Percentiles rank a stretch among this genome's conserved stretches.
Conservation (phyloP, 1,140 invertebrate species). For the Elysia chlorotica region DNA sequence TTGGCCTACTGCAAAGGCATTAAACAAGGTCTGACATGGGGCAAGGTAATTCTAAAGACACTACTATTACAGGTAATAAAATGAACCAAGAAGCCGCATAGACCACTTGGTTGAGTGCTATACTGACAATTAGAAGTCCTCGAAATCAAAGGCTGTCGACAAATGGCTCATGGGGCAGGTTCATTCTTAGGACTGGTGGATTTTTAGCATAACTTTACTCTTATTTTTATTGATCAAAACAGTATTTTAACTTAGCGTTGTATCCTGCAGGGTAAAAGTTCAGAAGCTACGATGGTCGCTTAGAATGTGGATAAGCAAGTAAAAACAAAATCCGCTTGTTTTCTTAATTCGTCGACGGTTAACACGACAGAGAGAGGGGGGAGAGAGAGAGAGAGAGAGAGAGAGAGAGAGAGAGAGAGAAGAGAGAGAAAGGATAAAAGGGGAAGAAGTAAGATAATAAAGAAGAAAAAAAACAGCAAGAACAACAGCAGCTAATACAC, state of each 20-base stretch:
- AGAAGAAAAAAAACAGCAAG: not conserved
- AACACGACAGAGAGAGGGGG: not conserved
- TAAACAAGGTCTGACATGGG: no score
- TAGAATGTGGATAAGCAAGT: not conserved
- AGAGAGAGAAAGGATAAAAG: not conserved
- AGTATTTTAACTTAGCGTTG: no score
- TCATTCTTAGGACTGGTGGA: not conserved
- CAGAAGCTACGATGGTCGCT: no score
- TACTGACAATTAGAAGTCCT: no score
- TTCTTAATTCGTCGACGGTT: not conserved
- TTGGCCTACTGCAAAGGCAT: no score
- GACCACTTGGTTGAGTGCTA: no score
- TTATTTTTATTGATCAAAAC: not conserved
- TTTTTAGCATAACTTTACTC: not conserved
- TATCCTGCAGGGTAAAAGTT: no score
- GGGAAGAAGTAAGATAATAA: not conserved
- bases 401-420: not conserved
- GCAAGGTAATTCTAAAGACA: no score
- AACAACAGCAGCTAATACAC: no score
- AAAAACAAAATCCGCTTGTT: not conserved
- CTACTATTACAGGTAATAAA: no score
- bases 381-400: slow-evolving; percentile 7
- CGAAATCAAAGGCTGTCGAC: not conserved
- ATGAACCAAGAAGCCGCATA: no score
- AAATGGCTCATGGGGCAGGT: not conserved